Base-by-base conservation (phyloP, 2,113 vertebrate genomes). In the Vicugna pacos region DNA sequence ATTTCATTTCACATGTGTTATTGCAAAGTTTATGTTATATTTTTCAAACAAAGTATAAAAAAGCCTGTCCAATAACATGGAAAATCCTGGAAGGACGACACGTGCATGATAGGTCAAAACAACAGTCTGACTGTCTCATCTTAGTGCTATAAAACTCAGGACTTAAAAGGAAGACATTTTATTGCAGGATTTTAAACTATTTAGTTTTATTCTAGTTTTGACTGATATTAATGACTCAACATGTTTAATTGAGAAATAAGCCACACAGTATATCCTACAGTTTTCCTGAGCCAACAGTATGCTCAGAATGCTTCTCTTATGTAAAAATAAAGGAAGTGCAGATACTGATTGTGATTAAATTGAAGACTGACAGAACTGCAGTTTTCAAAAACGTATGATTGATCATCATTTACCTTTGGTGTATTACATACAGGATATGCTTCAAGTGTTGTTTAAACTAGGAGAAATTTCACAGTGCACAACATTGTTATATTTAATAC, bases 401-500 rank as follows among this genome's bases (percentile, higher is more conserved):
- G 64, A 83, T 50, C 62, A 91, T 26, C 14, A 80, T 96, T 87
- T 86, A 92, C 76, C 46, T 46, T 88, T 64, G 32, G 10, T 86
- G 83, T 91, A 60, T 97, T 83, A 91, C 76, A 80, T 15, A 38
- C 32, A 88, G 11, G 3, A 62, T 95, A 48, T 17, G 9, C 88
- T 97, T 97, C 95, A 96, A 97, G 91, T 82, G 4, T 81, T 96
- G 89, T 95, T 92, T 96, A 97, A 95, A 77, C 0, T 20, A 97
- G 80, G 30, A 5, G 24, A 95, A 93, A 93, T 96, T 93, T 96
- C 94, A 80, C 67, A 1, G 95, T 8, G 17, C 89, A 76, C 95
- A 87, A 56, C 16, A 54, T 83, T 58, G 72, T 46, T 97, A 96
- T 76, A 96, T 92, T 97, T 93, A 95, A 89, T 95, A 96, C 50